Evolutionary conservation across 30 jellyfish, hydroid and myxozoan species (phyloP).

Genomic region (Catostylus mosaicus): DNA sequence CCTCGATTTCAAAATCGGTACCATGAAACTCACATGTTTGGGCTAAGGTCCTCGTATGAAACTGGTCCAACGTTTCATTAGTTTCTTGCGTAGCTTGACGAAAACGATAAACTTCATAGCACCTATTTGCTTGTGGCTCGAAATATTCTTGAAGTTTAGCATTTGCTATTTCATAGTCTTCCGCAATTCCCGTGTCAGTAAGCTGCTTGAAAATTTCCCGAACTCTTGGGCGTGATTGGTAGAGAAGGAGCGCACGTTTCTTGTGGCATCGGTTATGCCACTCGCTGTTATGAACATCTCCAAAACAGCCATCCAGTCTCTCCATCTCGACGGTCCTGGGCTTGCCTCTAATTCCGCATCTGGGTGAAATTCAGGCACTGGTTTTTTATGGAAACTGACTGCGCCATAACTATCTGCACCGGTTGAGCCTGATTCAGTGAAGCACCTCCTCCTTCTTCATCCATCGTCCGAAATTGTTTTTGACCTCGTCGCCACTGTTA

Average conservation of each 20-base stretch:
- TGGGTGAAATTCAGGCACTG: not conserved
- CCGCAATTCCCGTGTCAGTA: constrained; percentile 35
- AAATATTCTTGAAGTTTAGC: not conserved
- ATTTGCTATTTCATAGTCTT: too few relatives aligned
- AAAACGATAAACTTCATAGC: not conserved
- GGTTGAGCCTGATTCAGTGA: too few relatives aligned
- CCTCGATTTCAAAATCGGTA: not conserved
- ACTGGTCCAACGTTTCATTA: not conserved
- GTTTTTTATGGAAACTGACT: too few relatives aligned
- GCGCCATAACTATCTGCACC: too few relatives aligned
- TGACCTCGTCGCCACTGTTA: too few relatives aligned
- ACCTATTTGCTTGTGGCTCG: not conserved
- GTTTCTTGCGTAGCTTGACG: not conserved
- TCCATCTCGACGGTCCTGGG: not conserved
- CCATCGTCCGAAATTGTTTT: too few relatives aligned
- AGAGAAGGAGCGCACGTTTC: constrained; percentile 37
- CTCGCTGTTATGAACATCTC: constrained; percentile 1
- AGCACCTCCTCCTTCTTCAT: too few relatives aligned
- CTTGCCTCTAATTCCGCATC: not conserved
- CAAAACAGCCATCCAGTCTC: constrained; percentile 12
- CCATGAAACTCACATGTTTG: not conserved
- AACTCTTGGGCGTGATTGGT: constrained; percentile 32
- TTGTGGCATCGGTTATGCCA: constrained; percentile 9
- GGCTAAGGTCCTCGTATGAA: not conserved
- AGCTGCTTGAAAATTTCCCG: constrained; percentile 58